Evolutionary conservation across 2,888 invertebrate species (phyloP), one percentile per base, ranked within the genome.

Genomic region (Periphyllus acericola): DNA sequence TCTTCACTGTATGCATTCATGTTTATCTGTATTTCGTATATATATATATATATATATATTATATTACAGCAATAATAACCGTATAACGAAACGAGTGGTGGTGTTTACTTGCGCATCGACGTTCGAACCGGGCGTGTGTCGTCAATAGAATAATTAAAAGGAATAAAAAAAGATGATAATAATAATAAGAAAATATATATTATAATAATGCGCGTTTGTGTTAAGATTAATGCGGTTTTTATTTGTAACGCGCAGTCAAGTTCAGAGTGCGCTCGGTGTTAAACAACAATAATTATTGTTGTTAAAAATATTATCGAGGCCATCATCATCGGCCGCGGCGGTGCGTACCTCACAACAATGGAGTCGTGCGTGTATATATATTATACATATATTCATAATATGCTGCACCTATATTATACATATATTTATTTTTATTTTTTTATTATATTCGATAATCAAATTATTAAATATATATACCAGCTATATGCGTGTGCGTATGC

Each of bases 381-480:
- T 40, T 52, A 25, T 75, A 29, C 34, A 29, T 32, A 32, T 81
- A 25, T 46, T 21, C 46, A 25, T 82, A 52, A 71, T 78, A 55
- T 14, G n/a, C 79, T 55, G 34, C 79, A 60, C 79, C 55, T 66
- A 80, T 40, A 32, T 46, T 68, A 34, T 79, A 79, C 34, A 60
- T 34, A 60, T 79, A 36, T n/a, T 29, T 81, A 66, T 21, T 66
- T 55, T 52, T 34, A 68, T 74, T 60, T 79, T 85, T 32, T 79
- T 55, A 79, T 87, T 80, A 74, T 74, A 87, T 87, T 80, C 86
- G 74, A 87, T 87, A 87, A 87, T 87, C 86, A 80, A 87, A 87
- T 87, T 87, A 87, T 79, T 87, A 84, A 66, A 40, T 75, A 75
- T 66, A 74, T 36, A 55, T 34, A 68, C 11, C 21, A 3, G 5